phyloP scores from a whole-genome alignment of 2,113 vertebrate genomes.

The Scomber japonicus region DNA sequence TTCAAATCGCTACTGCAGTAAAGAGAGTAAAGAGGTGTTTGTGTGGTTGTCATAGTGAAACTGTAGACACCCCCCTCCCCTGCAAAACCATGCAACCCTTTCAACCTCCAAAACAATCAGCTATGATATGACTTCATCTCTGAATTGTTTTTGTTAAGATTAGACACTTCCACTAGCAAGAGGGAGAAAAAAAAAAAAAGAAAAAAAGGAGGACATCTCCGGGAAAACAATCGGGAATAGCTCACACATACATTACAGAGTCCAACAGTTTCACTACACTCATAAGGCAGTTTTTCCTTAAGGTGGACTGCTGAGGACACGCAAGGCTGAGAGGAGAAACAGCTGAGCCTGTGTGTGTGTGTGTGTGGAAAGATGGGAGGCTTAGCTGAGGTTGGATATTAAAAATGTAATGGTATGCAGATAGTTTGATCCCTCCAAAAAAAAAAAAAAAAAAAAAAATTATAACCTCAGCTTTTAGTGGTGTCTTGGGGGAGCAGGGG shows the following conservation, averaged over 20 bases:
- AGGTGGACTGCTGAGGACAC: constrained; percentile 39
- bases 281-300: constrained; percentile 45
- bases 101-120: neutral
- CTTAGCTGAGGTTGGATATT: neutral
- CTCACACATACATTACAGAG: neutral
- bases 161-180: constrained; percentile 34
- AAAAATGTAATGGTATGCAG: neutral
- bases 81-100: neutral
- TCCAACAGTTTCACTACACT: constrained; percentile 19
- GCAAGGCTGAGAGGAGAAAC: neutral
- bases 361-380: neutral
- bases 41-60: neutral
- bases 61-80: neutral
- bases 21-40: neutral
- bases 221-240: constrained; percentile 24
- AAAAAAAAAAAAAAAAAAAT: neutral
- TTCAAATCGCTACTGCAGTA: neutral
- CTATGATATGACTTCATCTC: neutral
- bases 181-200: constrained; percentile 10
- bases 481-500: neutral
- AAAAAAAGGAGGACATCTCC: constrained; percentile 39
- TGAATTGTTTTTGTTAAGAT: constrained; percentile 1
- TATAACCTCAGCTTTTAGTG: neutral
- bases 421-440: neutral
- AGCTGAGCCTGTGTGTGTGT: neutral